Evolutionary conservation across 2,888 invertebrate genomes (phyloP).

Genomic region (Eupithecia abbreviata): DNA sequence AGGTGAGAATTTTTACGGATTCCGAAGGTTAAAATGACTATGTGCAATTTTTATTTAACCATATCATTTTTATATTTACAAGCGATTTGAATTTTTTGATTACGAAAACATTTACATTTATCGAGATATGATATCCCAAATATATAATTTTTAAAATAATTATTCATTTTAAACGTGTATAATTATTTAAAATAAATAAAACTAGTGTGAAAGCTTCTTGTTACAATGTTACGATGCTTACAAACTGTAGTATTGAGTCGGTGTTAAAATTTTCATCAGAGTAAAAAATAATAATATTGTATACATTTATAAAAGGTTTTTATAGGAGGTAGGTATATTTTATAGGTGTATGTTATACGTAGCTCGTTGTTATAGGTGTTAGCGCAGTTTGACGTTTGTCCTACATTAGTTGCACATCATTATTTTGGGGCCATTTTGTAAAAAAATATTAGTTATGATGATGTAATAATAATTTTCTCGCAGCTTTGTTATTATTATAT

Average conservation of each 20-base stretch:
- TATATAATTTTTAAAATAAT: neutral
- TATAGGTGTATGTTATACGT: constrained; percentile 55
- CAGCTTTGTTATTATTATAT: neutral
- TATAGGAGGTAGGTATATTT: constrained; percentile 59
- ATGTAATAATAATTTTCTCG: neutral
- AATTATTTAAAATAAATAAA: constrained; percentile 16
- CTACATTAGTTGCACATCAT: constrained; percentile 58
- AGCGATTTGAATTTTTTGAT: neutral
- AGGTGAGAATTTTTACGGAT: constrained; percentile 53
- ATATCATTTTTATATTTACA: constrained; percentile 29
- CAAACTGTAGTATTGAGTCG: constrained; percentile 63
- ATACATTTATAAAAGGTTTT: constrained; percentile 79
- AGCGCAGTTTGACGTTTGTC: constrained; percentile 64
- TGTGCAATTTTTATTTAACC: constrained; percentile 32
- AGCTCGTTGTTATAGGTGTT: constrained; percentile 72
- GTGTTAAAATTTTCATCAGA: constrained; percentile 61
- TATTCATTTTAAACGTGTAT: constrained; percentile 1
- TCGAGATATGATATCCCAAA: constrained; percentile 21
- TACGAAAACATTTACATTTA: constrained; percentile 10
- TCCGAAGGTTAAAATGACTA: constrained; percentile 26
- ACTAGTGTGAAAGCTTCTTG: constrained; percentile 63
- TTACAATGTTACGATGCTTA: constrained; percentile 71
- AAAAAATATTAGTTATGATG: constrained; percentile 1
- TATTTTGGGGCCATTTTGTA: constrained; percentile 31
- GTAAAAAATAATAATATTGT: constrained; percentile 58